A percentile compares a stretch with the other conserved stretches of the same genome.
These are phyloP conservation scores for Laterallus jamaicensis DNA, from an alignment of 2,113 vertebrate genomes.

Conservation along the genomic window DNA sequence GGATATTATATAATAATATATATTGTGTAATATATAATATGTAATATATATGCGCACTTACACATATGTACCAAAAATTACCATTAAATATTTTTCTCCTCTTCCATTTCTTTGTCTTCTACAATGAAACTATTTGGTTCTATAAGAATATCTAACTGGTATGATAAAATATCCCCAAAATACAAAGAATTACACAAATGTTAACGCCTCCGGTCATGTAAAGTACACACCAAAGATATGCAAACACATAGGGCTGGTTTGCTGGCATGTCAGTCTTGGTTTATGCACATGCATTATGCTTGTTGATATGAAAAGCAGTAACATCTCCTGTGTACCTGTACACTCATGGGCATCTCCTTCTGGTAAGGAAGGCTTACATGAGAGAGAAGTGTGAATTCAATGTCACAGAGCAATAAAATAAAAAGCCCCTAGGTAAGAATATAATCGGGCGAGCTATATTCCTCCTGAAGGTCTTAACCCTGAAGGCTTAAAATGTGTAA, in stretches of 20 bases:
- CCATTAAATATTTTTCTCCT: neutral
- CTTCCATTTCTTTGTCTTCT: neutral
- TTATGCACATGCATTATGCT: accelerated
- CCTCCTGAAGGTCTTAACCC: neutral
- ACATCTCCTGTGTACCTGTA: neutral
- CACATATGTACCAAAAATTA: accelerated
- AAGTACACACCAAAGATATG: neutral
- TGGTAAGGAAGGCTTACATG: neutral
- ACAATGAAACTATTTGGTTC: neutral
- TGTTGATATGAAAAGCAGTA: neutral
- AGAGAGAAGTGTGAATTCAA: neutral
- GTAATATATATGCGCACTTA: no score
- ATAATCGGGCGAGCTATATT: neutral
- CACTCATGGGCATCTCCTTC: neutral
- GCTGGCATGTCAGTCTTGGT: neutral
- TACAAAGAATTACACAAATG: no score
- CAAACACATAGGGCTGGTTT: neutral
- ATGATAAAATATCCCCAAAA: neutral
- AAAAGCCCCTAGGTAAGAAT: neutral
- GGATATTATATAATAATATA: neutral
- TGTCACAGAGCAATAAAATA: neutral
- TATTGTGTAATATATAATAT: no score
- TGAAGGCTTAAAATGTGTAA: neutral
- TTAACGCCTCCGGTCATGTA: neutral
- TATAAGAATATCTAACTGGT: neutral